Percentiles rank a stretch among this genome's conserved stretches.
phyloP scores from a whole-genome alignment of 2,888 invertebrate genomes.

The Nymphalis polychloros region DNA sequence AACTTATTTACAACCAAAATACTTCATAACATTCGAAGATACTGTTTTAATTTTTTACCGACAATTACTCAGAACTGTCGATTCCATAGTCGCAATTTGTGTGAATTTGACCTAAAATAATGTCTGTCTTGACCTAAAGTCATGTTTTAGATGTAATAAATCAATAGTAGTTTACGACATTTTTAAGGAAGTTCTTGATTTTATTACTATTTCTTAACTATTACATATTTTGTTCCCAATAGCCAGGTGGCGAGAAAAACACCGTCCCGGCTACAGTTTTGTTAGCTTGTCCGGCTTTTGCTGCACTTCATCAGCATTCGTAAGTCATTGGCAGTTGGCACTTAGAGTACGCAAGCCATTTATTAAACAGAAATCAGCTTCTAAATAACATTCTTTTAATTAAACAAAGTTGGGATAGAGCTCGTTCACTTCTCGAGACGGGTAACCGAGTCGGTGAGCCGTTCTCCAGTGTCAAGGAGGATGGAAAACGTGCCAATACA shows the following conservation, averaged over 20 bases:
- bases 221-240: background rate
- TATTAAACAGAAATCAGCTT: too few species aligned
- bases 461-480: background rate
- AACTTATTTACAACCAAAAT: background rate
- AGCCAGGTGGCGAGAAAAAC: slow-evolving; percentile 8
- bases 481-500: background rate
- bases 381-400: background rate
- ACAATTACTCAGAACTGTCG: background rate
- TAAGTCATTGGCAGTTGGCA: slow-evolving; percentile 4
- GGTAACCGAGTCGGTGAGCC: background rate
- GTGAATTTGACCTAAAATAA: too few species aligned
- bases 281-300: slow-evolving; percentile 30
- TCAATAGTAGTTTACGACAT: too few species aligned
- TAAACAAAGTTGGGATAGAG: slow-evolving; percentile 16
- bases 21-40: background rate
- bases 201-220: too few species aligned
- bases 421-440: background rate
- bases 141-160: too few species aligned
- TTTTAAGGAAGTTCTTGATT: too few species aligned
- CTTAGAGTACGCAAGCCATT: too few species aligned
- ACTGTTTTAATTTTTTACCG: background rate
- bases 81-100: background rate
- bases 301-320: slow-evolving; percentile 27
- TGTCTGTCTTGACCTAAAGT: too few species aligned
- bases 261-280: slow-evolving; percentile 21